Evolutionary conservation across 2,113 vertebrate species (phyloP).

Genomic region (Dasypus novemcinctus): DNA sequence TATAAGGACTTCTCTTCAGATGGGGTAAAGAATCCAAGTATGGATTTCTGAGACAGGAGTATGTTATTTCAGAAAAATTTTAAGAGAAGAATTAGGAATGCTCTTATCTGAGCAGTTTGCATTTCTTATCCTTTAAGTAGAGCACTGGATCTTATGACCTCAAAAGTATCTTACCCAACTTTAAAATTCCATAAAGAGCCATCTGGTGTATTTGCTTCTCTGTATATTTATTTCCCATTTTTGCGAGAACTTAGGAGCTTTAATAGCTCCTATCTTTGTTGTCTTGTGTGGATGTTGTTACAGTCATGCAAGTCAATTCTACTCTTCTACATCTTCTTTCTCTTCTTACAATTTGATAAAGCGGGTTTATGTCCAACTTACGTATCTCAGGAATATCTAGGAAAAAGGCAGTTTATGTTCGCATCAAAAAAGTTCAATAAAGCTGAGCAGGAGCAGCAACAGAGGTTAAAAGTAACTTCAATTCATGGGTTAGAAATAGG

Average conservation of each 20-base stretch:
- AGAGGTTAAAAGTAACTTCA: conserved; percentile 61
- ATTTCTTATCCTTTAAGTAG: background rate
- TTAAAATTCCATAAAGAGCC: conserved; percentile 9
- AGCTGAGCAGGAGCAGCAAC: conserved; percentile 50
- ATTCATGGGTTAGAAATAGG: conserved; percentile 50
- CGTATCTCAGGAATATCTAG: conserved; percentile 49
- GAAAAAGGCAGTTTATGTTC: conserved; percentile 27
- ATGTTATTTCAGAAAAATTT: conserved; percentile 5
- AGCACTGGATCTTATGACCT: background rate
- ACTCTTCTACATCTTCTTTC: conserved; percentile 29
- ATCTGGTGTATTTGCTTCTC: background rate
- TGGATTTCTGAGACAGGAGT: background rate
- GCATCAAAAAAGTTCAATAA: conserved; percentile 57
- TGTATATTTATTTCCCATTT: background rate
- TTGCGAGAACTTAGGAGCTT: background rate
- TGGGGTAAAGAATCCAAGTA: background rate
- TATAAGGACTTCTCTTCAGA: background rate
- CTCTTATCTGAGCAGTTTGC: background rate
- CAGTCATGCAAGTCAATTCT: conserved; percentile 28
- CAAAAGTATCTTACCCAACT: background rate
- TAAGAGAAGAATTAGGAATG: background rate
- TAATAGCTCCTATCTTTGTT: conserved; percentile 34
- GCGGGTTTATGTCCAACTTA: conserved; percentile 43
- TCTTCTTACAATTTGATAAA: conserved; percentile 49
- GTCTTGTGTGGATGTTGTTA: conserved; percentile 14